Base-by-base conservation (phyloP, 2,888 invertebrate species). In the Microdon myrmicae region DNA sequence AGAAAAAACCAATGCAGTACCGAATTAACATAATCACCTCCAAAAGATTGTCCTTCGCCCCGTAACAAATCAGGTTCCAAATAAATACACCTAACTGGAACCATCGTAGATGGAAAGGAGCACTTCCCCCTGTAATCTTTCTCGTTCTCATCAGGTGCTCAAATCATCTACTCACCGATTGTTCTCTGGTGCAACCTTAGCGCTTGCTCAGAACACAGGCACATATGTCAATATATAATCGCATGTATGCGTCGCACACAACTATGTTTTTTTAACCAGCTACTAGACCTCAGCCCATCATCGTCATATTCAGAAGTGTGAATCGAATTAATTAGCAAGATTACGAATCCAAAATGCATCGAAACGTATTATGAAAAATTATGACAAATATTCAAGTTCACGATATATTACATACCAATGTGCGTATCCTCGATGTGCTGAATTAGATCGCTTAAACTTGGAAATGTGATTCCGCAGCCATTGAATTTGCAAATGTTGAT, bases 341-440 rank as follows among this genome's bases (percentile, higher is more conserved):
- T 58, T 51, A 41, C 48, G 38, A 32, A 37, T 56, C 14, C 13
- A 25, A n/a, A 58, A 51, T 64, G 38, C 41, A 47, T n/a, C n/a
- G n/a, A n/a, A n/a, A n/a, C n/a, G n/a, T n/a, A n/a, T n/a, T n/a
- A n/a, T 10, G 28, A n/a, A 16, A 41, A 13, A 16, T 39, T 14
- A 37, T 22, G 7, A 16, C 12, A 32, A 19, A n/a, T n/a, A n/a
- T n/a, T n/a, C n/a, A n/a, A n/a, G n/a, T n/a, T n/a, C n/a, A n/a
- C n/a, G 1, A 45, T 83, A n/a, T n/a, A n/a, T 32, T 53, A 64
- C 64, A 35, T 86, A 92, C 92, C 91, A 78, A 92, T 90, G 81
- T 92, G 92, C 72, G 87, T 89, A 78, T 90, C 89, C 84, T 92
- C 92, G 74, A 93, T 92, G 82, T 92, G 92, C 78, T 89, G 88